phyloP scores from a whole-genome alignment of 2,113 vertebrate genomes.

The Rousettus leschenaultii region DNA sequence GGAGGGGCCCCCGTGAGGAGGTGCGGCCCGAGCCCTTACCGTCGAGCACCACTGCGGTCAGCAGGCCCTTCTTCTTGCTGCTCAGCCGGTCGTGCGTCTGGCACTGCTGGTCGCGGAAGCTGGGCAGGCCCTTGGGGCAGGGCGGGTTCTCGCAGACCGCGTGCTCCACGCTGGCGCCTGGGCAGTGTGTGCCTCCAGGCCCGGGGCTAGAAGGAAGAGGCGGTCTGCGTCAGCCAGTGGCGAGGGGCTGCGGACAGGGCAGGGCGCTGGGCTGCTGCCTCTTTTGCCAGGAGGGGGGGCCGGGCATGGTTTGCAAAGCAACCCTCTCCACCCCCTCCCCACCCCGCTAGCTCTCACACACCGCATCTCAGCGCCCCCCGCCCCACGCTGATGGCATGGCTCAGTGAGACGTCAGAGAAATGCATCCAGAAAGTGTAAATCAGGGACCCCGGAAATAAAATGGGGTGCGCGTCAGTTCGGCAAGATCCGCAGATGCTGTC shows the following conservation, averaged over 20 bases:
- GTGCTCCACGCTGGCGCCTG: slow-evolving; percentile 92
- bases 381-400: background rate
- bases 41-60: slow-evolving; percentile 91
- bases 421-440: background rate
- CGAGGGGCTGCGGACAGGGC: background rate
- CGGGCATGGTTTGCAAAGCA: background rate
- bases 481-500: background rate
- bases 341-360: background rate
- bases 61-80: slow-evolving; percentile 88
- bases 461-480: background rate
- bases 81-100: slow-evolving; percentile 89
- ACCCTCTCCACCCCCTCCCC: background rate
- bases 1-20: background rate
- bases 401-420: background rate
- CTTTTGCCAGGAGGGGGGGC: background rate
- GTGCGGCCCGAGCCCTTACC: slow-evolving; percentile 70
- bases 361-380: background rate
- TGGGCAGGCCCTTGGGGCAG: slow-evolving; percentile 91
- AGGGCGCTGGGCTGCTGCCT: accelerated
- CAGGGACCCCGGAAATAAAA: background rate
- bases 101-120: slow-evolving; percentile 97
- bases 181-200: slow-evolving; percentile 91
- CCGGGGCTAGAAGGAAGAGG: slow-evolving; percentile 84
- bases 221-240: background rate
- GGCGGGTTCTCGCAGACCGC: slow-evolving; percentile 91